Base-by-base conservation (phyloP, 2,888 invertebrate genomes). In the Aphodius granarius region DNA sequence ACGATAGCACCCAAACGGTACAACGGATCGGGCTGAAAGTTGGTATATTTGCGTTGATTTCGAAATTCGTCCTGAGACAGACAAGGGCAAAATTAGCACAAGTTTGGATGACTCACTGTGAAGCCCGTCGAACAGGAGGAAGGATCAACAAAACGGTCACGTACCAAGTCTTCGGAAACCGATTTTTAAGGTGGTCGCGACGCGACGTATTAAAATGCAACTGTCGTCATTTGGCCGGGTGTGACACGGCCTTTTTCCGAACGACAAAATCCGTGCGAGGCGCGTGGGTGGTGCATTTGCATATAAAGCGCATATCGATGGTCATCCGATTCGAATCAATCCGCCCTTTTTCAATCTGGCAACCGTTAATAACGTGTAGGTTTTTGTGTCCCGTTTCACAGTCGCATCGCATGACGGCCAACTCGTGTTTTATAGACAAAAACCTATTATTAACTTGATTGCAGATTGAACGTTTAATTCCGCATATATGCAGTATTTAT, bases 101-200 rank as follows among this genome's bases (percentile, higher is more conserved):
- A 43, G 9, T 6, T 6, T 13, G 43, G 43, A 43, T 43, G 43
- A 43, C 43, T 43, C 43, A 43, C 43, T 43, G 43, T 43, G 43
- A 43, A 43, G 43, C 43, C 43, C 43, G 43, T 43, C 43, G 43
- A 43, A 43, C 43, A 43, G 13, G 43, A 6, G 43, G 43, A 43
- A 43, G 43, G 43, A 43, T 43, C 43, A 43, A 43, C 43, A 72
- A 20, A 72, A 72, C 63, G 72, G 21, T 63, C 21, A 16, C 72
- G 16, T 20, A 21, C 65, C 43, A 43, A 43, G 43, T 63, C 62
- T 20, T 64, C 62, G 63, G 65, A 72, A 17, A 64, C 17, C 22
- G 72, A 21, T 72, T 72, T 63, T 63, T 20, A 43, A 43, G 43
- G 9, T 13, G 43, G 13, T 13, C 43, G 43, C 43, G 43, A 3